Percentiles rank a stretch among this genome's conserved stretches.
Conservation (phyloP, 1,140 invertebrate species). For the Drosophila gunungcola region DNA sequence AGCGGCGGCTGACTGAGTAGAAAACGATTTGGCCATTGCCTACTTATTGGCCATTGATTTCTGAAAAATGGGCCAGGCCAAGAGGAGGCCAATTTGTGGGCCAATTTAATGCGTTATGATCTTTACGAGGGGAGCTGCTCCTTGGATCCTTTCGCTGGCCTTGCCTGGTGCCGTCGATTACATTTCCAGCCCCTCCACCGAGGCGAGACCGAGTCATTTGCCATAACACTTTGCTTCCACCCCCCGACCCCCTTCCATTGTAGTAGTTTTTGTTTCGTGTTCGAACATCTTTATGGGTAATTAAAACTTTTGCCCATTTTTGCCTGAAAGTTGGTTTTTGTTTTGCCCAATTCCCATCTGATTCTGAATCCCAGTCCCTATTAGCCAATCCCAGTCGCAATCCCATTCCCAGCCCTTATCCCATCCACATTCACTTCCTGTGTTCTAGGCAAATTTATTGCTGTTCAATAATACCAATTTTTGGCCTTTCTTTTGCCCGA, state of each 20-base stretch:
- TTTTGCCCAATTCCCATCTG: conserved; percentile 19
- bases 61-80: conserved; percentile 56
- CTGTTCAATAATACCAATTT: conserved; percentile 74
- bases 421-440: conserved; percentile 29
- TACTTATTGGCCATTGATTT: conserved; percentile 82
- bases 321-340: conserved; percentile 68
- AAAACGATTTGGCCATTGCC: conserved; percentile 71
- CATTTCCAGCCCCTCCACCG: conserved; percentile 41
- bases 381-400: not conserved
- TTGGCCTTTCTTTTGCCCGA: conserved; percentile 49
- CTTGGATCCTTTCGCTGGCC: conserved; percentile 16
- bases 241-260: not conserved
- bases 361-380: not conserved
- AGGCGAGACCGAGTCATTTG: conserved; percentile 46
- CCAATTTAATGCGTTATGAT: conserved; percentile 82
- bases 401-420: not conserved
- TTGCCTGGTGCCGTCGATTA: conserved; percentile 47
- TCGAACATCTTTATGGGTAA: conserved; percentile 82
- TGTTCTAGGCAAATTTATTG: conserved; percentile 70
- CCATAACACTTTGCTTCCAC: conserved; percentile 45
- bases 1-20: conserved; percentile 60
- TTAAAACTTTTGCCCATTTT: conserved; percentile 83
- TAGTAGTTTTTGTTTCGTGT: conserved; percentile 60
- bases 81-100: conserved; percentile 61
- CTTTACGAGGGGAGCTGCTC: conserved; percentile 60